Evolutionary conservation across 2,113 vertebrate genomes (phyloP).

Genomic region (Coryphaenoides rupestris): DNA sequence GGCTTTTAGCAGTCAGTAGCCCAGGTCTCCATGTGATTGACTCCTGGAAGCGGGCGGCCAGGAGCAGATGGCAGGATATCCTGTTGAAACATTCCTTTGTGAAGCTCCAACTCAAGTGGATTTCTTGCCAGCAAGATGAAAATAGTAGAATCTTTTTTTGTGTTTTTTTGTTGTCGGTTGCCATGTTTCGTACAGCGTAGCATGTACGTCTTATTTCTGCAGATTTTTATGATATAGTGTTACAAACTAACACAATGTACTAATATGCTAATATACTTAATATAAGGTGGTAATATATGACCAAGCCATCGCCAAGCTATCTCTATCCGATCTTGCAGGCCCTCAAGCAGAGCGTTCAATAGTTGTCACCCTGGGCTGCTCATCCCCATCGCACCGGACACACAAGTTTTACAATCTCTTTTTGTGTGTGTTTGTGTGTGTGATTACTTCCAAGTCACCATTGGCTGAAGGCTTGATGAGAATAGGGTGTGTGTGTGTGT

Average conservation of each 20-base stretch:
- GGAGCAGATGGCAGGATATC: constrained; percentile 61
- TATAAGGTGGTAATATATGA: no score
- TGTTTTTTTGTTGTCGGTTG: no score
- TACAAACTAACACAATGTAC: no score
- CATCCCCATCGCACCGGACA: constrained; percentile 37
- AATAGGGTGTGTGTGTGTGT: constrained; percentile 70
- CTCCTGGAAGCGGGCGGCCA: constrained; percentile 43
- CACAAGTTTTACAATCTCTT: constrained; percentile 29
- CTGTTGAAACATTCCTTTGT: constrained; percentile 49
- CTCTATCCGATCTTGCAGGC: constrained; percentile 2
- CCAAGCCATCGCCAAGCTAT: background rate
- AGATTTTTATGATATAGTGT: no score
- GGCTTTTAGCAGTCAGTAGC: constrained; percentile 75
- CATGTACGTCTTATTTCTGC: background rate
- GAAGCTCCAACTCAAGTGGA: constrained; percentile 49
- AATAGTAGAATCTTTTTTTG: constrained; percentile 25
- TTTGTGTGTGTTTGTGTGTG: no score
- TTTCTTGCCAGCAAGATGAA: constrained; percentile 31
- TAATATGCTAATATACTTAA: no score
- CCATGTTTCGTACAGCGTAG: background rate
- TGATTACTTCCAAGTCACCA: constrained; percentile 43
- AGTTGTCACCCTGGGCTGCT: constrained; percentile 20
- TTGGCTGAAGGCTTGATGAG: constrained; percentile 8
- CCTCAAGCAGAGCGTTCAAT: constrained; percentile 24
- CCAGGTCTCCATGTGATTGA: constrained; percentile 71